Evolutionary conservation across 64 coral and sea anemone genomes (phyloP), one percentile per base, ranked within the genome.

Genomic region (Dendrophyllia cribrosa): DNA sequence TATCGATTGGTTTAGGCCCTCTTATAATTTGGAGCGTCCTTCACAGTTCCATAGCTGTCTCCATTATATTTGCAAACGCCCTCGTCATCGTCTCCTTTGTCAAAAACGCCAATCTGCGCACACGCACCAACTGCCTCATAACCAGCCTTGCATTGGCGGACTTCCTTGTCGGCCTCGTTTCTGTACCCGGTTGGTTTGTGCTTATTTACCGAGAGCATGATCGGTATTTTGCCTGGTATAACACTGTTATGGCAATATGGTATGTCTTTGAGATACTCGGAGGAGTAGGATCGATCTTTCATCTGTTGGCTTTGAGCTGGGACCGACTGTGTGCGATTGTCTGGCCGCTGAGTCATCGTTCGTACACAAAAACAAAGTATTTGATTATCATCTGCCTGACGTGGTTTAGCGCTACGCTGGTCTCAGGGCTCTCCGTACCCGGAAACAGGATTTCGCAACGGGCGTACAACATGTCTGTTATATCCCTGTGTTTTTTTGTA

Each of bases 241-340:
- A 74, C 47, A 34, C 34, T 22, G 51, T 96, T n/a, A 72, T 82
- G n/a, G 26, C 89, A 24, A 80, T 55, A 50, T 96, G 95, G 95
- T 76, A 59, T 55, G 68, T 75, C 17, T 96, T 96, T 61, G 95
- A 96, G 43, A 96, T 96, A 46, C 74, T 93, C 16, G 91, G 91
- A 6, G 95, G 95, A 9, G 89, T 96, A 14, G 82, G 95, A 6
- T 96, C 95, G 13, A 96, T 96, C 6, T 93, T 93, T 7, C 95
- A 96, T 51, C 82, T 96, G 4, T 71, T 92, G 63, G 95, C 95
- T 6, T 79, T 96, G 5, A 96, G 95, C 55, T 96, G 95, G 95
- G 95, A 96, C 48, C 47, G 95, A 10, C 78, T 96, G 14, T 96
- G 95, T 43, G 95, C 95, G 1, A 93, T 96, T 43, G 90, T 96